Evolutionary conservation across 2,888 invertebrate genomes (phyloP).

Genomic region (Cheiracanthium punctorium): DNA sequence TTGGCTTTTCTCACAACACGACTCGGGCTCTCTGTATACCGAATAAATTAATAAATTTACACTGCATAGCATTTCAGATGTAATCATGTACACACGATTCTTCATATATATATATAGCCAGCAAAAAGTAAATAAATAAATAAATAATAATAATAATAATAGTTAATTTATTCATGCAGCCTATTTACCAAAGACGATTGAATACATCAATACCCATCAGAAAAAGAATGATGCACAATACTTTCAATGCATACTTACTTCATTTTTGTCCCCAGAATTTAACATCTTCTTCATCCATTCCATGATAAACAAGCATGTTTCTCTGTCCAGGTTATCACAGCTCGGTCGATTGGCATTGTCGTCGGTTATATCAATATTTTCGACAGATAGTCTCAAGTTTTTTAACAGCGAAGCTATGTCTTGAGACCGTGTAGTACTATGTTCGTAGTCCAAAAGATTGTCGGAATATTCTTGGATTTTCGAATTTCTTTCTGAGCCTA

Average conservation of each 20-base stretch:
- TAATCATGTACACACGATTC: too few relatives aligned
- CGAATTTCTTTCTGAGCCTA: conserved; percentile 16
- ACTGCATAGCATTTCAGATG: too few relatives aligned
- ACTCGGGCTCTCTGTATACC: too few relatives aligned
- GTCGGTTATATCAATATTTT: not conserved
- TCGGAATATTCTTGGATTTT: not conserved
- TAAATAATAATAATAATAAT: too few relatives aligned
- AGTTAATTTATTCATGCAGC: too few relatives aligned
- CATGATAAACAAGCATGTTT: conserved; percentile 22
- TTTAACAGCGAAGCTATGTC: conserved; percentile 18
- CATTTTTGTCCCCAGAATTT: not conserved
- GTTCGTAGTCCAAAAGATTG: not conserved
- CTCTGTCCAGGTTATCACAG: conserved; percentile 9
- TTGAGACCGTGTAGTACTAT: not conserved
- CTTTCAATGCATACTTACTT: not conserved
- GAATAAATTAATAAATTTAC: too few relatives aligned
- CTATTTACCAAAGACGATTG: too few relatives aligned
- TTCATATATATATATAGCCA: too few relatives aligned
- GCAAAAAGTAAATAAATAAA: too few relatives aligned
- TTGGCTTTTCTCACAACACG: too few relatives aligned
- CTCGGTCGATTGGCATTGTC: conserved; percentile 21
- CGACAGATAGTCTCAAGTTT: conserved; percentile 27
- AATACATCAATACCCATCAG: too few relatives aligned
- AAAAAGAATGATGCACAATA: too few relatives aligned
- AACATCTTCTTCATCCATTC: conserved; percentile 25